Conservation (phyloP, 1,140 invertebrate genomes). For the Delia radicum region DNA sequence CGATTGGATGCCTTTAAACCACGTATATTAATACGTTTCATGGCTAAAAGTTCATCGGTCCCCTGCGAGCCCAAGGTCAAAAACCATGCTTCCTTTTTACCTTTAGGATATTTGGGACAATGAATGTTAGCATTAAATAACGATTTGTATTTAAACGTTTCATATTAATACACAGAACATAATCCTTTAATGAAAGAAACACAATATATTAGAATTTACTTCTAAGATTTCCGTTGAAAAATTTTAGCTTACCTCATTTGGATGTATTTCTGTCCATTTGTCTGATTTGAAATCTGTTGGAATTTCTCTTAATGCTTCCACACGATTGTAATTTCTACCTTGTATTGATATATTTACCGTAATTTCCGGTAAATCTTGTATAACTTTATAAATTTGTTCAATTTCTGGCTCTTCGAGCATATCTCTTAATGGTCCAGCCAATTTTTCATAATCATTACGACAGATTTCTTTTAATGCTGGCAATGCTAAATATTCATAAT, state of each 20-base stretch:
- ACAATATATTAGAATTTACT: not conserved
- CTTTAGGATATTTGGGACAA: constrained; percentile 84
- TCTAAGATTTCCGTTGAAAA: constrained; percentile 16
- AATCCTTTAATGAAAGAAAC: no score
- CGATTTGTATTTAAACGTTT: constrained; percentile 50
- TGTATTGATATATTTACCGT: constrained; percentile 61
- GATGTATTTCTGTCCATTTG: constrained; percentile 64
- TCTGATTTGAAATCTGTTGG: constrained; percentile 4
- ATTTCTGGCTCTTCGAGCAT: constrained; percentile 62
- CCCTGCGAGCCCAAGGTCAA: constrained; percentile 77
- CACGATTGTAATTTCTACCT: constrained; percentile 59
- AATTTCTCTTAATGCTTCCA: constrained; percentile 56
- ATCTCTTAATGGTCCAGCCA: constrained; percentile 58
- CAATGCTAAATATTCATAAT: constrained; percentile 46
- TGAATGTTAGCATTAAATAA: constrained; percentile 58
- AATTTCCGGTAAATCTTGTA: constrained; percentile 66
- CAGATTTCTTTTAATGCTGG: constrained; percentile 59
- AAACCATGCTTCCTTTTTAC: constrained; percentile 96
- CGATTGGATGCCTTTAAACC: constrained; percentile 56
- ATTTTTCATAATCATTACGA: constrained; percentile 58
- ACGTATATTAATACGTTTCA: constrained; percentile 71
- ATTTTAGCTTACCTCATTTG: constrained; percentile 58
- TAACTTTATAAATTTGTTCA: constrained; percentile 63
- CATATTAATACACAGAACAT: constrained; percentile 66
- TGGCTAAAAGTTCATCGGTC: constrained; percentile 76